Evolutionary conservation across 2,888 invertebrate genomes (phyloP), one percentile per base, ranked within the genome.

Genomic region (Eristalis pertinax): DNA sequence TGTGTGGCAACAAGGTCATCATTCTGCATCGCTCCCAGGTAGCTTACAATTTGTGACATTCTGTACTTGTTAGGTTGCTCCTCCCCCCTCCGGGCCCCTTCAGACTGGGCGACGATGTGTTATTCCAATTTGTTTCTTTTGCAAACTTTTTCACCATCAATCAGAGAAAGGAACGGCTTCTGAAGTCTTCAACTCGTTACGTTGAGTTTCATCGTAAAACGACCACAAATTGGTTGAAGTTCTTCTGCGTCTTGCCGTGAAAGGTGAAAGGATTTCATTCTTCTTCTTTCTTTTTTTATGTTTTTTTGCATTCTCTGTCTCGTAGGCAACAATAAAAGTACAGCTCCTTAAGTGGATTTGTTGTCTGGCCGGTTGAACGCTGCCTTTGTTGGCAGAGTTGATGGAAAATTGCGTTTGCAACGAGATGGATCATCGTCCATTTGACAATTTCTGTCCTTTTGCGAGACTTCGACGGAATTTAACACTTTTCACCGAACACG

Each of bases 151-250:
- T 7, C 62, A 19, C 8, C 50, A 50, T 50, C 50, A 50, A 50
- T 50, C 19, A 19, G 19, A 19, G 26, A 38, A 38, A 24, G 8
- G 15, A 32, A 79, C 10, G 10, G 24, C 35, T 41, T 38, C 32
- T 38, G 19, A 50, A 50, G 50, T 50, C 50, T 67, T 22, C 43
- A 72, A 65, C 56, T 70, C 78, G 63, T 69, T 56, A 13, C 19
- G 32, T 24, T n/a, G 43, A 69, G 38, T 70, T 56, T 7, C 35
- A 43, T 67, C 15, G 29, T n/a, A 72, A 65, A 65, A 50, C 50
- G 19, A 19, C 50, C n/a, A 50, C 50, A 50, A 50, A 50, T 50
- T 50, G 50, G 19, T 50, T 5, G 19, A 50, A 38, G 7, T 5
- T 13, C 70, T 70, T 10, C 19, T 4, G 1, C 32, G 32, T 8